Evolutionary conservation across 2,888 invertebrate genomes (phyloP).

Genomic region (Lepidocyrtoides sp.): DNA sequence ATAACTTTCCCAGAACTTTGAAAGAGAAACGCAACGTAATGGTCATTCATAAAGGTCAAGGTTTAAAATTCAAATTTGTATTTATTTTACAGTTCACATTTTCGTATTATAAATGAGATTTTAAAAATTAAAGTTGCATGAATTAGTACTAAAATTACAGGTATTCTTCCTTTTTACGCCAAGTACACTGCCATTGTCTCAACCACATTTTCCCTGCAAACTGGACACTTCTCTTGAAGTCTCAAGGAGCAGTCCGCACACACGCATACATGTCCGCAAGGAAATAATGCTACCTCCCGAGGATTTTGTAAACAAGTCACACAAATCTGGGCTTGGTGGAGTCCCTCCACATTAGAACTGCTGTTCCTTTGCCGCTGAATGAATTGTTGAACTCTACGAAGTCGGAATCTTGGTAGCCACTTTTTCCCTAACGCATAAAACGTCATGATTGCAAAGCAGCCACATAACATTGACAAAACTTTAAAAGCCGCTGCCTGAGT

Average conservation of each 20-base stretch:
- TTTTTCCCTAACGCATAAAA: slow-evolving; percentile 54
- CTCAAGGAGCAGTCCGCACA: slow-evolving; percentile 66
- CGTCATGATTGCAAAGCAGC: slow-evolving; percentile 58
- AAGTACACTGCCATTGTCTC: slow-evolving; percentile 62
- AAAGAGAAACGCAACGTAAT: too few species aligned
- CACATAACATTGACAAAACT: slow-evolving; percentile 35
- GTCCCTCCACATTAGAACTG: slow-evolving; percentile 25
- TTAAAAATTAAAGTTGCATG: too few species aligned
- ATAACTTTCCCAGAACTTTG: too few species aligned
- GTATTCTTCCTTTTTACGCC: too few species aligned
- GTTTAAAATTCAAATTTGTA: too few species aligned
- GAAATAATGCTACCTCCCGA: slow-evolving; percentile 62
- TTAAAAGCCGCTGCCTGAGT: slow-evolving; percentile 39
- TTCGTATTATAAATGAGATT: too few species aligned
- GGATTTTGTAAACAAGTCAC: slow-evolving; percentile 67
- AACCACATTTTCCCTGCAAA: slow-evolving; percentile 50
- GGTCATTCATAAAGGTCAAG: too few species aligned
- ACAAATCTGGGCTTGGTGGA: slow-evolving; percentile 66
- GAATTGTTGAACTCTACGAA: slow-evolving; percentile 34
- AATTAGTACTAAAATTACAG: too few species aligned
- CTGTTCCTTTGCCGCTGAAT: slow-evolving; percentile 48
- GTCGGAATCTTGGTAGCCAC: slow-evolving; percentile 56
- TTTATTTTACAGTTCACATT: too few species aligned
- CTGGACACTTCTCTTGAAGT: slow-evolving; percentile 57
- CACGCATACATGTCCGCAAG: slow-evolving; percentile 69